phyloP scores from a whole-genome alignment of 2,888 invertebrate genomes.

The Chromoteleia sp. region DNA sequence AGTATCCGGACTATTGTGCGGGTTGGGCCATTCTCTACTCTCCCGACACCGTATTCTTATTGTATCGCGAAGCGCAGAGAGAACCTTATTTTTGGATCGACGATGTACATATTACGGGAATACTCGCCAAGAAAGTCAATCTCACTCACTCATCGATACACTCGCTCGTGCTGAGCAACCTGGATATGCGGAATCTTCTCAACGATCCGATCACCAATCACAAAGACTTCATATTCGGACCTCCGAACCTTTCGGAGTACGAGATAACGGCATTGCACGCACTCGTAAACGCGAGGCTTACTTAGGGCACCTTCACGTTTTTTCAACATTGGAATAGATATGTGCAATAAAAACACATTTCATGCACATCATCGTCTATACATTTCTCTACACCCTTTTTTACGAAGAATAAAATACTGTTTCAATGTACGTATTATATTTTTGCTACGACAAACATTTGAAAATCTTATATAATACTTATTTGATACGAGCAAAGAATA shows the following conservation, averaged over 20 bases:
- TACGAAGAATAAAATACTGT: too few species aligned
- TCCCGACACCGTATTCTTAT: slow-evolving; percentile 86
- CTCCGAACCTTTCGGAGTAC: slow-evolving; percentile 85
- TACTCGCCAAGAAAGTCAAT: slow-evolving; percentile 86
- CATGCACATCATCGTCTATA: slow-evolving; percentile 21
- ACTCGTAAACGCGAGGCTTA: slow-evolving; percentile 75
- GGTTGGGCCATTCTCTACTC: slow-evolving; percentile 90
- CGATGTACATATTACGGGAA: slow-evolving; percentile 92
- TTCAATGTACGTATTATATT: too few species aligned
- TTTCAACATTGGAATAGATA: slow-evolving; percentile 48
- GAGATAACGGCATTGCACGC: slow-evolving; percentile 86
- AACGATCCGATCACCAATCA: slow-evolving; percentile 53
- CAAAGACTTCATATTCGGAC: slow-evolving; percentile 86
- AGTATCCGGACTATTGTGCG: slow-evolving; percentile 91
- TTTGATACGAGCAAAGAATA: too few species aligned
- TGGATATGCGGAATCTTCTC: slow-evolving; percentile 79
- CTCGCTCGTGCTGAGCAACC: slow-evolving; percentile 83
- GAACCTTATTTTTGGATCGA: slow-evolving; percentile 93
- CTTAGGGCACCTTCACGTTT: slow-evolving; percentile 39
- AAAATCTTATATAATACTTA: too few species aligned
- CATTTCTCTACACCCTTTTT: neutral
- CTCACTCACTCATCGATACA: slow-evolving; percentile 86
- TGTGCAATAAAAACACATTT: slow-evolving; percentile 59
- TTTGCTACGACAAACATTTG: too few species aligned
- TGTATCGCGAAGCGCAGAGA: slow-evolving; percentile 87